Conservation (phyloP, 2,113 vertebrate genomes). For the Dipodomys spectabilis region DNA sequence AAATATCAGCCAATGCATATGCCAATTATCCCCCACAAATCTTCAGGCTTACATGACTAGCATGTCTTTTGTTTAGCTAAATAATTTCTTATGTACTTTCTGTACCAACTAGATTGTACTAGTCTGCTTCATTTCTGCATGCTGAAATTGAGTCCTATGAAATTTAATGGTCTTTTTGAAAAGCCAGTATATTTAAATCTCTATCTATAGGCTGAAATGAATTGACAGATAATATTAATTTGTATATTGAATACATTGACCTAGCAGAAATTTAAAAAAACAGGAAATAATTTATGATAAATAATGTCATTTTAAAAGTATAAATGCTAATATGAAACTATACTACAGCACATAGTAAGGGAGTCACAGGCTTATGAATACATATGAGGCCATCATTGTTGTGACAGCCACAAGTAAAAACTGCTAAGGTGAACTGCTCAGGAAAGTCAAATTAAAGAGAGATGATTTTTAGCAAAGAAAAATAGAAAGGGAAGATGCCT, state of each 20-base stretch:
- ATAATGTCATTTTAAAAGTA: background rate
- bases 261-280: background rate
- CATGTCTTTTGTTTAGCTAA: constrained; percentile 30
- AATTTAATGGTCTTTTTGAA: background rate
- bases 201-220: constrained; percentile 10
- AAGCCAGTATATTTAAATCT: constrained; percentile 20
- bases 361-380: background rate
- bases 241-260: background rate
- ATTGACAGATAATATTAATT: constrained; percentile 18
- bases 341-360: background rate
- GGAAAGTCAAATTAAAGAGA: background rate
- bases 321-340: background rate
- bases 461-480: background rate
- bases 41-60: constrained; percentile 58
- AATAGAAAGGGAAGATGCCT: background rate
- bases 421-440: background rate
- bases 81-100: constrained; percentile 37
- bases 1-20: constrained; percentile 8
- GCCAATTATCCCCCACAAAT: constrained; percentile 41
- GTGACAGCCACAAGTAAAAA: background rate
- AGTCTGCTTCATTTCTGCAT: constrained; percentile 48
- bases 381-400: background rate
- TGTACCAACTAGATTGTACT: constrained; percentile 18
- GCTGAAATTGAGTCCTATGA: constrained; percentile 37
- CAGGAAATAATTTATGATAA: constrained; percentile 9